Base-by-base conservation (phyloP, 2,888 invertebrate genomes). In the Strigamia transsilvanica region DNA sequence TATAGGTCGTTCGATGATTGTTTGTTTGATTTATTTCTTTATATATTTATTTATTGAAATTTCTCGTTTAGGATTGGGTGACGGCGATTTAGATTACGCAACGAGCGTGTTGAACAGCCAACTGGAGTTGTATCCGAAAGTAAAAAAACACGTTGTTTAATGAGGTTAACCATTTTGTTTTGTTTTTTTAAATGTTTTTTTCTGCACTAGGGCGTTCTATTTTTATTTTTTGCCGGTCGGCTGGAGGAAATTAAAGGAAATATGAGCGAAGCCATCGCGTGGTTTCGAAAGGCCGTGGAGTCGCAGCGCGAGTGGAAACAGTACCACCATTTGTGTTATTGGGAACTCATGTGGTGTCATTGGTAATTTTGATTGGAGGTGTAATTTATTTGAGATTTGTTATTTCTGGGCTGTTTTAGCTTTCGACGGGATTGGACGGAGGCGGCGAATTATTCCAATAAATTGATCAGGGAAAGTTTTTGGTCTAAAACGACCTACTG, bases 401-500 rank as follows among this genome's bases (percentile, higher is more conserved):
- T 79, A 12, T 38, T 9, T 38, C 6, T 79, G 0, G 5, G 12
- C 6, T 77, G 6, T 66, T 42, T 80, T 38, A 81, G 88, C 85
- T 89, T 87, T 85, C 87, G 87, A 84, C 90, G 92, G 86, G 92
- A 94, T 84, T 98, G 95, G 96, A 90, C 91, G 80, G 90, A 93
- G 85, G 94, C 96, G 0, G 90, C 93, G 51, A 88, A 89, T 23
- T 96, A 92, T 87, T 94, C 95, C 0, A 91, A 91, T 80, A 90
- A 90, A 82, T 89, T 98, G 80, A 89, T 93, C 1, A 91, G 92
- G 82, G 92, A 94, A 85, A 97, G 96, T 86, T 92, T 93, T 81
- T 99, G 98, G 98, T 98, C 97, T 2, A 91, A 92, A 82, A 94
- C 96, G 1, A 94, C 96, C 82, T 98, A 98, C 88, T 93, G 93